These are phyloP conservation scores for Bombus sylvicola DNA, from an alignment of 1,140 invertebrate species.

Conservation along the genomic window DNA sequence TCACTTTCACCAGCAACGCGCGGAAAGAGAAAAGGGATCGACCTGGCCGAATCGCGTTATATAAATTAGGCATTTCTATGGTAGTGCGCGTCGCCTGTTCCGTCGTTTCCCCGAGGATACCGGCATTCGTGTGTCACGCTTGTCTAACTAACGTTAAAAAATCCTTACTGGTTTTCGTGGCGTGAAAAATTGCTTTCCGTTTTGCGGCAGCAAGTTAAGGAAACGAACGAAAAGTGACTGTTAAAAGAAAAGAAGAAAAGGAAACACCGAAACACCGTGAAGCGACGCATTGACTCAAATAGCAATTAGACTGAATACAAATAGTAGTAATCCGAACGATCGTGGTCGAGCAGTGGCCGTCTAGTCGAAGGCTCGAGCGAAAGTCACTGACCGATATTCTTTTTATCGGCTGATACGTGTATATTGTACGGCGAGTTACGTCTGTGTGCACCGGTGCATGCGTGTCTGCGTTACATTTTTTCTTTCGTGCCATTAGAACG, in stretches of 20 bases:
- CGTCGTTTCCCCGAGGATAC: not conserved
- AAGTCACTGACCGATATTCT: slow-evolving; percentile 58
- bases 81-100: not conserved
- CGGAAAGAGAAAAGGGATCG: slow-evolving; percentile 75
- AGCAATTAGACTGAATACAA: slow-evolving; percentile 33
- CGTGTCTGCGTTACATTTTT: slow-evolving; percentile 26
- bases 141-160: not conserved
- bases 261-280: no score
- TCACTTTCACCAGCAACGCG: slow-evolving; percentile 74
- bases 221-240: slow-evolving; percentile 22
- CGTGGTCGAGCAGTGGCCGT: not conserved
- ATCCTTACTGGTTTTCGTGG: not conserved
- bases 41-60: slow-evolving; percentile 68
- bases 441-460: not conserved
- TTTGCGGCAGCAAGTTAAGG: not conserved
- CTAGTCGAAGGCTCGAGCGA: slow-evolving; percentile 34
- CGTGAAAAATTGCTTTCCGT: slow-evolving; percentile 8
- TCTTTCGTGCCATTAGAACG: slow-evolving; percentile 28
- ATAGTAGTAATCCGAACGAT: not conserved
- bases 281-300: slow-evolving; percentile 16
- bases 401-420: slow-evolving; percentile 36
- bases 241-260: not conserved
- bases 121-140: not conserved
- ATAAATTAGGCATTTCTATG: slow-evolving; percentile 73
- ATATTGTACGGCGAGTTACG: not conserved